Base-by-base conservation (phyloP, 2,888 invertebrate species). In the Yponomeuta evonymella region DNA sequence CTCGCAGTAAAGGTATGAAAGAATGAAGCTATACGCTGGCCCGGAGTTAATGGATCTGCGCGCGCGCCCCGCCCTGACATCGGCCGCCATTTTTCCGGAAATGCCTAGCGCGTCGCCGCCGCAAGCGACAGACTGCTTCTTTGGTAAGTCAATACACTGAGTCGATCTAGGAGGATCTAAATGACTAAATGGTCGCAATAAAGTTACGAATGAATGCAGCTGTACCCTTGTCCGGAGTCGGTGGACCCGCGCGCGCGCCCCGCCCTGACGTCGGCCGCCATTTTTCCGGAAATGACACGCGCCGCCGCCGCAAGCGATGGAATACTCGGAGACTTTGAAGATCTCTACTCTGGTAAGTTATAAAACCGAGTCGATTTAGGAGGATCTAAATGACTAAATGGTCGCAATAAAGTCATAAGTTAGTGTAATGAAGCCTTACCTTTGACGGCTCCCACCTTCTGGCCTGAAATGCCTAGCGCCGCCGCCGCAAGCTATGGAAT, bases 291-390 rank as follows among this genome's bases (percentile, higher is more conserved):
- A 0, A 43, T 73, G 0, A 70, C 70, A 70, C 0, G 73, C 77
- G 0, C 70, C 15, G 81, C 83, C 83, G 30, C 48, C 72, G 0
- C 70, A 75, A 0, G 90, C 88, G 1, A 2, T 12, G 0, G 73
- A 79, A 0, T 86, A 84, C 71, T n/a, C 89, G 0, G 79, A 84
- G 2, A 73, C 71, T 0, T 33, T 90, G 1, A 83, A 73, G 0
- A 67, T 80, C 4, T n/a, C 36, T n/a, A 43, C 11, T 3, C 71
- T 89, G 83, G 90, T 90, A 64, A 81, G 81, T 75, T n/a, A 43
- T 5, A 43, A 8, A 58, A 15, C 15, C 2, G 23, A 23, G 23
- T 23, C 23, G 23, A 23, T 23, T 10, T 58, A 51, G 15, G 51
- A 15, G 15, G 4, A 58, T 58, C 15, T 58, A 15, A 4, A 58